Conservation (phyloP, 1,140 invertebrate genomes). For the Drosophila aff. region DNA sequence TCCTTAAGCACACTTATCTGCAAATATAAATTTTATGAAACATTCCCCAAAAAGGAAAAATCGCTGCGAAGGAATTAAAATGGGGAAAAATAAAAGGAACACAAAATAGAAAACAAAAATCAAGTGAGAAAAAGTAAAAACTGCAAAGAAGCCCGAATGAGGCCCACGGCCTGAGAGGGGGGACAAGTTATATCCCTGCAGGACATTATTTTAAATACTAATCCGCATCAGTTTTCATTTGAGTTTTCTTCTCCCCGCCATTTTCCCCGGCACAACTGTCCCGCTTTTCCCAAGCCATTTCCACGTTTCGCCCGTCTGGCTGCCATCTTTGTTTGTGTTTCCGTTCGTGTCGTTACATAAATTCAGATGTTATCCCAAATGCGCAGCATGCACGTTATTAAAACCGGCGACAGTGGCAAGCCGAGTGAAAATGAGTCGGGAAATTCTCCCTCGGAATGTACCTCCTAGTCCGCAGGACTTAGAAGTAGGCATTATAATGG, state of each 20-base stretch:
- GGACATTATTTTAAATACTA: slow-evolving; percentile 85
- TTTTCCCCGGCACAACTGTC: not conserved
- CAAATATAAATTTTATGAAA: slow-evolving; percentile 84
- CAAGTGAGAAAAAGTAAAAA: slow-evolving; percentile 61
- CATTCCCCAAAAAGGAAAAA: slow-evolving; percentile 61
- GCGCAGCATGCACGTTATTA: slow-evolving; percentile 83
- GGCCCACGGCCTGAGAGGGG: slow-evolving; percentile 54
- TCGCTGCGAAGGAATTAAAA: slow-evolving; percentile 74
- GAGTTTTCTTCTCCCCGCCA: slow-evolving; percentile 43
- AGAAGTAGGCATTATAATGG: not conserved
- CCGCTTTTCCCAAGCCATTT: slow-evolving; percentile 23
- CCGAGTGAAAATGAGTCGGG: slow-evolving; percentile 54
- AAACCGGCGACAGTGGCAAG: slow-evolving; percentile 51
- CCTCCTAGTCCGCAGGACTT: not conserved
- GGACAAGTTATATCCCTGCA: slow-evolving; percentile 84
- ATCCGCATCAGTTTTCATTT: slow-evolving; percentile 85
- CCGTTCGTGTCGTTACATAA: slow-evolving; percentile 72
- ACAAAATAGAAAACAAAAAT: slow-evolving; percentile 63
- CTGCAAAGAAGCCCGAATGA: slow-evolving; percentile 37
- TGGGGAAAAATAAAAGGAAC: slow-evolving; percentile 49
- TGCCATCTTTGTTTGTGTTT: slow-evolving; percentile 76
- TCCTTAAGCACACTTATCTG: slow-evolving; percentile 55
- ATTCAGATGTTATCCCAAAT: slow-evolving; percentile 84
- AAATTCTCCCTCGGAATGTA: not conserved
- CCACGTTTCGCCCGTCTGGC: slow-evolving; percentile 54